Evolutionary conservation across 2,888 invertebrate species (phyloP), one percentile per base, ranked within the genome.

Genomic region (Anoplius nigerrimus): DNA sequence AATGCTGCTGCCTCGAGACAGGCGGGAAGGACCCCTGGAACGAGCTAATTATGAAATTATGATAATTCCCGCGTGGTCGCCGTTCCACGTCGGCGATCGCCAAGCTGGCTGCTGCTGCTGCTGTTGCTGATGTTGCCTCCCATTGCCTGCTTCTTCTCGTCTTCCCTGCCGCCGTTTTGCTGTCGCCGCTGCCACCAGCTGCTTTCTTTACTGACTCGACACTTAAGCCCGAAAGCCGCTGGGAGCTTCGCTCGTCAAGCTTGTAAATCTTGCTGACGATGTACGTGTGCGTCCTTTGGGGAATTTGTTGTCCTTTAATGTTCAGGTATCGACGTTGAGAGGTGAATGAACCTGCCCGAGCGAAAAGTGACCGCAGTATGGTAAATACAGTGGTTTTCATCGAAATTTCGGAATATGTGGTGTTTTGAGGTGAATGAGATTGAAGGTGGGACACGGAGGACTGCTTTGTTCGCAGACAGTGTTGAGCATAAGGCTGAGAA

Each of bases 31-130:
- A 80, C 83, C 84, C 81, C 82, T 81, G 78, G 80, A 82, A 82
- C 81, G 82, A 82, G 83, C 83, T 87, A 87, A 87, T 87, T 87
- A 87, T 86, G 85, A 87, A 87, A 87, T 86, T 87, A 86, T 86
- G 86, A 81, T 84, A 84, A 86, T 86, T 82, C 75, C 75, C 72
- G 73, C 69, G 73, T 71, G 79, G 73, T 71, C 73, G 76, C 51
- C 75, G 79, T 79, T 79, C 66, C 76, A 51, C 53, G 69, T 68
- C 74, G 78, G 51, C 75, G 78, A 55, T 43, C 68, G 66, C 62
- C 68, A 53, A 51, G 65, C 62, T 56, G 48, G 22, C 58, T 34
- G 62, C 34, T 51, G 66, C 60, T 69, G 54, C 64, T 66, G 71
- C 65, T 71, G 57, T 69, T 71, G 51, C 58, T 24, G 60, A 71